Evolutionary conservation across 2,888 invertebrate genomes (phyloP), one percentile per base, ranked within the genome.

Genomic region (Lasioglossum leucozonium): DNA sequence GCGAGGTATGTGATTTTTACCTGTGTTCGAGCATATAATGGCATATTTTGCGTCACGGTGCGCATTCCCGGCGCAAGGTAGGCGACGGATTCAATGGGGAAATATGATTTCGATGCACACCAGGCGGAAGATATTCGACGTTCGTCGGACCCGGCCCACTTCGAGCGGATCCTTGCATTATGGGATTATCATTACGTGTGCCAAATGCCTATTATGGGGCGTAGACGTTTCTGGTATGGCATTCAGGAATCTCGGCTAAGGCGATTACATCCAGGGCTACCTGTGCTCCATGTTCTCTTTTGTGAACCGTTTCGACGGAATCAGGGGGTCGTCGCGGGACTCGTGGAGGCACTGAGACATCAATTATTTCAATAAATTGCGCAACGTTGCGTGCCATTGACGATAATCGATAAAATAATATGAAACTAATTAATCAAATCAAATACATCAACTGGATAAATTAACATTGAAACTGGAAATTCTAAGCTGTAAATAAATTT

Each of bases 151-250:
- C 76, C 83, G 86, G 76, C 73, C 89, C 78, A 87, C 86, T 88
- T 84, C 84, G 83, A 85, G 71, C 73, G 75, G 87, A 82, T 80
- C 86, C 86, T 83, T 62, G 89, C 82, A 91, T 91, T 91, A 91
- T 89, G 85, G 89, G 91, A 91, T 91, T 91, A 91, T 90, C 89
- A 91, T 91, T 91, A 91, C 91, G 86, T 79, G 79, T 88, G 82
- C 78, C 85, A 82, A 83, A 88, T 84, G 82, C 77, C 86, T 81
- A 87, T 89, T 89, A 88, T 89, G 71, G 77, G 34, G 16, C 72
- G 42, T 58, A 44, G 77, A 67, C 71, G 82, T 79, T 71, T 82
- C 81, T 79, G 79, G 30, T 73, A 44, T 47, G 82, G 79, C 71
- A 89, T 88, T 87, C 89, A 87, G 62, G 77, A 84, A 83, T 86